Evolutionary conservation across 2,888 invertebrate species (phyloP), one percentile per base, ranked within the genome.

Genomic region (Drosophila meridionalis): DNA sequence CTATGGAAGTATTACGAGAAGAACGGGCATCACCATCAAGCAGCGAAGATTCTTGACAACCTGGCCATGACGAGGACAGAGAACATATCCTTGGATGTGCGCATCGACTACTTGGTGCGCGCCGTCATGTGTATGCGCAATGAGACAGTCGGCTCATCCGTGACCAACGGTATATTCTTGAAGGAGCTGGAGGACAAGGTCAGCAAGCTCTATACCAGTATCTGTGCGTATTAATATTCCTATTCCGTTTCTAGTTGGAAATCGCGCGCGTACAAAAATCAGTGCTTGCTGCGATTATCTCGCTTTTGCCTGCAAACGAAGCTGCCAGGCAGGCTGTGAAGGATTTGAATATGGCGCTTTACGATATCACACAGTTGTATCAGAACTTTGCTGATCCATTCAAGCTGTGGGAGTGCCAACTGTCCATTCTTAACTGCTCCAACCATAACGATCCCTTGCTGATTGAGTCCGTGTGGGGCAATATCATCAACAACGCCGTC

Each of bases 1-100:
- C 94, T 99, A 65, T 99, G 99, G 99, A 98, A 98, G 93, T 98
- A 97, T 92, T 98, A 99, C 90, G 99, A 99, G 93, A 96, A 97
- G 92, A 96, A 96, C 89, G 96, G 96, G 36, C 98, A 99, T 92
- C 99, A 98, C 91, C 95, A 97, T 2, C 96, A 97, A 11, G 99
- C 99, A 2, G 98, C 99, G 0, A 96, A 96, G 88, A 97, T 99
- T 78, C 94, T 99, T 3, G 96, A 97, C 80, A 96, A 96, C 85
- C 94, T 99, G 70, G 98, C 99, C 4, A 90, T 90, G 66, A 91
- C 92, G 3, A 94, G 80, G 88, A 98, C 97, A 12, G 95, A 95
- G 26, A 95, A 96, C 57, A 95, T 98, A 65, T 94, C 95, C 2
- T 94, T 99, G 48, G 94, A 95, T 32, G 96, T 98, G 92, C 95